Base-by-base conservation (phyloP, 2,888 invertebrate genomes). In the Smittia sp. region DNA sequence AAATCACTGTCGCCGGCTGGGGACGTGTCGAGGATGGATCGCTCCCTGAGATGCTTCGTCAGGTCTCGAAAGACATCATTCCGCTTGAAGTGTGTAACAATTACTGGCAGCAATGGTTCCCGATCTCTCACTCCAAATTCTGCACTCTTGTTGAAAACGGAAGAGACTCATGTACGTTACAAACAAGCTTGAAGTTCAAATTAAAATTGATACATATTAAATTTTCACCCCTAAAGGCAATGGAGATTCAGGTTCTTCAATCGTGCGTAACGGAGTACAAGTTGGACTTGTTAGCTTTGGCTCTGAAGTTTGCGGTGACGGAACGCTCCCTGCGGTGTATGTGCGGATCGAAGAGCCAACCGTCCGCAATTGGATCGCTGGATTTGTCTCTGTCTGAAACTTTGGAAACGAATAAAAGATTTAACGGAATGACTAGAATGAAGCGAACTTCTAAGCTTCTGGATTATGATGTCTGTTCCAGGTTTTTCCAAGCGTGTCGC, bases 1-100 rank as follows among this genome's bases (percentile, higher is more conserved):
- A 0, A 1, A 38, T 72, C 25, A 62, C 20, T 62, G 72, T 72
- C 24, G 54, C 58, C 13, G 72, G 72, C 9, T 72, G 72, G 72
- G 72, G 72, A 39, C 32, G 58, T 18, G 38, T 54, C 20, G 62
- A 72, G n/a, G 27, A 62, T 25, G 72, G 46, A 46, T n/a, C 27
- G 9, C 20, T 63, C 3, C 63, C 63, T 1, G 63, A 25, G 27
- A 11, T 4, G 1, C 24, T 63, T 1, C n/a, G 20, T 11, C 63
- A 63, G 27, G 63, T 63, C 2, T 63, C 63, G 25, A 63, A 63
- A 15, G 27, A 18, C n/a, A 63, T 63, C 11, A 13, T 27, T 6
- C n/a, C 1, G 1, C 24, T 13, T 22, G 22, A 13, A 4, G n/a
- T 13, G 1, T 63, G 63, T 27, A 63, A 63, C 11, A 13, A 18